These are phyloP conservation scores for Eulemur coronatus DNA, from an alignment of 2,797 vertebrate species.

Conservation along the genomic window DNA sequence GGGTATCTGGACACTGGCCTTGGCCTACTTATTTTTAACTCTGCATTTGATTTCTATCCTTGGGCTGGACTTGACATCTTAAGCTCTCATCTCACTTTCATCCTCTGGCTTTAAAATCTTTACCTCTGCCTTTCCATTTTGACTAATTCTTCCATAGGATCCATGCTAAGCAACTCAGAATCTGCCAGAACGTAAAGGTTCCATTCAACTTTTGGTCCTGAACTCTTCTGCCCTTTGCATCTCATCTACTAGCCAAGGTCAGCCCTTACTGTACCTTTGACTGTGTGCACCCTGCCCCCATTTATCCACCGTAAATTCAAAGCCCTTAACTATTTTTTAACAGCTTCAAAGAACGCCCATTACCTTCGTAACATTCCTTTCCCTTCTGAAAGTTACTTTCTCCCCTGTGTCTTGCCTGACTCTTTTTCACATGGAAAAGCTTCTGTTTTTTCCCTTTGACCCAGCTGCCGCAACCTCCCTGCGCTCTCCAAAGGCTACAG, in stretches of 20 bases:
- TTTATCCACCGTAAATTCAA: not conserved
- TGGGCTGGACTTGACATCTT: not conserved
- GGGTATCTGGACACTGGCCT: not conserved
- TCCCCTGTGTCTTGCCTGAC: not conserved
- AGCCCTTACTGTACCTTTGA: not conserved
- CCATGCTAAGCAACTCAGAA: not conserved
- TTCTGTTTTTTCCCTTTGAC: not conserved
- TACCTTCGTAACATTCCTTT: not conserved
- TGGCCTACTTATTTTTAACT: not conserved
- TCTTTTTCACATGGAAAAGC: not conserved
- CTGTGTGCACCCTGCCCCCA: not conserved
- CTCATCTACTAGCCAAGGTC: not conserved
- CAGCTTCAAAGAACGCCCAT: not conserved
- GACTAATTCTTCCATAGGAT: not conserved
- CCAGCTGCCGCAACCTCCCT: not conserved
- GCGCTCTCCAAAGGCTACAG: not conserved
- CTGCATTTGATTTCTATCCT: not conserved
- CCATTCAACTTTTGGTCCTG: not conserved
- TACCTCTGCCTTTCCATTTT: not conserved
- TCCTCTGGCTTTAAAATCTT: slow-evolving; percentile 3
- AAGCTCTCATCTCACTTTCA: not conserved
- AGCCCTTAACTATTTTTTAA: not conserved
- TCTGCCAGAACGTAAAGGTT: not conserved
- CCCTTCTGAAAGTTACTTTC: not conserved
- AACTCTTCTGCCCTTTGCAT: not conserved